Evolutionary conservation across 2,888 invertebrate species (phyloP).

Genomic region (Caenorhabditis sinica): DNA sequence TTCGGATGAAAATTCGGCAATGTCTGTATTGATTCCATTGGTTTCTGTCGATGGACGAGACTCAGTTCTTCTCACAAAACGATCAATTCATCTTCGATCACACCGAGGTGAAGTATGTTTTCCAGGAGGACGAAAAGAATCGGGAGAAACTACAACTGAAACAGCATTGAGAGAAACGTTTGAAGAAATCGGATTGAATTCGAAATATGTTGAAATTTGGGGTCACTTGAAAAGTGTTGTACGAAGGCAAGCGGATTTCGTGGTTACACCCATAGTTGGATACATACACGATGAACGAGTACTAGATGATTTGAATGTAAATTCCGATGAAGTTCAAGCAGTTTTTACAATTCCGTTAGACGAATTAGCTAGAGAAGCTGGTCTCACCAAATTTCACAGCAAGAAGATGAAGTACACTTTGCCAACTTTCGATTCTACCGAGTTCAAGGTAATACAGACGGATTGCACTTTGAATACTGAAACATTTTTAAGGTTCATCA

Average conservation of each 20-base stretch:
- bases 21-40: slow-evolving; percentile 73
- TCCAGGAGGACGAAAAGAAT: slow-evolving; percentile 79
- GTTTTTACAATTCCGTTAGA: slow-evolving; percentile 74
- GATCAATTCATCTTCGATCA: slow-evolving; percentile 74
- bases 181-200: slow-evolving; percentile 77
- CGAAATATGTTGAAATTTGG: slow-evolving; percentile 72
- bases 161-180: slow-evolving; percentile 78
- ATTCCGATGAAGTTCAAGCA: slow-evolving; percentile 65
- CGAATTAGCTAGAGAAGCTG: slow-evolving; percentile 64
- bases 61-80: slow-evolving; percentile 74
- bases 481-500: slow-evolving; percentile 55
- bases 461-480: neutral
- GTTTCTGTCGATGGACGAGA: slow-evolving; percentile 59
- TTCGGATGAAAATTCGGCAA: slow-evolving; percentile 41
- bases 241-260: slow-evolving; percentile 64
- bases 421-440: slow-evolving; percentile 68
- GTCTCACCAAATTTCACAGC: slow-evolving; percentile 71
- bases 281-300: slow-evolving; percentile 45
- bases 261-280: slow-evolving; percentile 74
- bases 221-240: slow-evolving; percentile 69
- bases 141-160: slow-evolving; percentile 74
- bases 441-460: slow-evolving; percentile 48
- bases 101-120: slow-evolving; percentile 82
- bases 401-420: slow-evolving; percentile 68
- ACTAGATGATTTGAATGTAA: slow-evolving; percentile 55